Base-by-base conservation (phyloP, 2,888 invertebrate species). In the Lampropteryx suffumata region DNA sequence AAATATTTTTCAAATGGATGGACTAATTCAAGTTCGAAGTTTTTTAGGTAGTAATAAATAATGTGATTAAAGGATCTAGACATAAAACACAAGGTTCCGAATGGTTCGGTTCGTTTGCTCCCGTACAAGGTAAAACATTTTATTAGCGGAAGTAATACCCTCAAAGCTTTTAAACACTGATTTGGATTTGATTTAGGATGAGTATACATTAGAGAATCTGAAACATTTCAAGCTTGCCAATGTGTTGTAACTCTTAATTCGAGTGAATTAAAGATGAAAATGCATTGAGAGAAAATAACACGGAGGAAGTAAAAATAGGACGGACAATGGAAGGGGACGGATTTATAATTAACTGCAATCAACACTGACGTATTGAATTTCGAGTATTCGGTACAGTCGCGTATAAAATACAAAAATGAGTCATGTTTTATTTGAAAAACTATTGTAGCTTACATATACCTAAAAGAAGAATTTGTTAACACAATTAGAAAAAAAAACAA, bases 271-370 rank as follows among this genome's bases (percentile, higher is more conserved):
- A 50, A 58, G 59, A 39, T 37, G 42, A 57, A 49, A 60, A 50
- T 34, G 13, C 14, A 9, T 10, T 50, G 40, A 4, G 32, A 39
- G 17, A 1, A 8, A 12, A 17, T 9, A 14, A 37, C 36, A 50
- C 59, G 64, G 30, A 42, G 52, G 58, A 64, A 54, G 57, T 75
- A 69, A 77, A 84, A 85, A 86, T 86, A 88, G 82, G 73, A 63
- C 56, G 66, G 76, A 85, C 88, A 84, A 88, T 85, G 74, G 78
- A 79, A 84, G 85, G 85, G 86, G 85, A 85, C 82, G 84, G 73
- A 82, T 87, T 85, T 89, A 90, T 89, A 90, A 90, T 90, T 89
- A 89, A 89, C 89, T 89, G 89, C 87, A 88, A 90, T 90, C 89
- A 89, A 88, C 87, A 84, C 88, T 86, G 84, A 84, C 84, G 84